These are phyloP conservation scores for Melipona quadrifasciata DNA, from an alignment of 1,140 invertebrate species.

Conservation along the genomic window DNA sequence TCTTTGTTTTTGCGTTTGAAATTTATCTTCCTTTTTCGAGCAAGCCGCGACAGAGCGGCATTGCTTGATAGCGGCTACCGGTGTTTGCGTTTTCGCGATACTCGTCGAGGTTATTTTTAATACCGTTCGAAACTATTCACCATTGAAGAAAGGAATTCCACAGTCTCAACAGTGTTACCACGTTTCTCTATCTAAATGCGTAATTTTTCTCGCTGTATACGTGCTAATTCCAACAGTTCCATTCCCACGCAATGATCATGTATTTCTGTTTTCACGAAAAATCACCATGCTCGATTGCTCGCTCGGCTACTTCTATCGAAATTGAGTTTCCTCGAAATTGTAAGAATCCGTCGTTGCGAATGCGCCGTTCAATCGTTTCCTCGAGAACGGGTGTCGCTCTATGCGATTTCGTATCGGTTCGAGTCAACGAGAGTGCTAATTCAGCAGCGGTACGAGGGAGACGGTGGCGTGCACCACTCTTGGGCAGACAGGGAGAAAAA, in stretches of 20 bases:
- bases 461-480: background rate
- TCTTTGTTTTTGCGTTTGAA: background rate
- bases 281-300: background rate
- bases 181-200: background rate
- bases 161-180: background rate
- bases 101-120: conserved; percentile 58
- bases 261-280: background rate
- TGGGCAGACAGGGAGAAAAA: conserved; percentile 10
- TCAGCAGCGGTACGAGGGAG: conserved; percentile 29
- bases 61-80: conserved; percentile 52
- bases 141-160: conserved; percentile 8
- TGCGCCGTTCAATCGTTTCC: conserved; percentile 49
- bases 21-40: conserved; percentile 58
- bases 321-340: conserved; percentile 39
- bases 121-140: conserved; percentile 30
- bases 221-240: background rate
- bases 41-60: conserved; percentile 33
- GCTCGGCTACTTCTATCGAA: background rate
- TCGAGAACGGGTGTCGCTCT: conserved; percentile 11
- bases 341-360: conserved; percentile 11
- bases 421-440: conserved; percentile 32
- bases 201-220: background rate
- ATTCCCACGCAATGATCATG: background rate
- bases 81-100: conserved; percentile 53
- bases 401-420: conserved; percentile 24